Evolutionary conservation across 2,113 vertebrate genomes (phyloP).

Genomic region (Copsychus sechellarum): DNA sequence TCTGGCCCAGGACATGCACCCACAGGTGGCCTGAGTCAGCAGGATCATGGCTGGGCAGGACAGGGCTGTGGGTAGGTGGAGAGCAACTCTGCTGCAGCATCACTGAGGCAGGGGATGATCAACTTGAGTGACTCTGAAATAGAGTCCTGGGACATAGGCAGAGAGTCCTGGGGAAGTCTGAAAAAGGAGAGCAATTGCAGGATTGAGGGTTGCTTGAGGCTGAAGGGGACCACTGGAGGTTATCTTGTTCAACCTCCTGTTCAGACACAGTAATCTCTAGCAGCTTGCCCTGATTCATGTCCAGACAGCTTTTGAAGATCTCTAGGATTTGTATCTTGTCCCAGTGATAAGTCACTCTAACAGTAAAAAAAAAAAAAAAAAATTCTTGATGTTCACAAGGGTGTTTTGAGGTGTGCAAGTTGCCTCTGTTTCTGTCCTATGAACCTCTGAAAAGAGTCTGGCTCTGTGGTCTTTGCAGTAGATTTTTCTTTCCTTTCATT

Average conservation of each 20-base stretch:
- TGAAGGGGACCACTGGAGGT: background rate
- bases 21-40: fast-evolving
- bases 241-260: background rate
- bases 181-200: background rate
- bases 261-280: background rate
- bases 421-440: background rate
- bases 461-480: background rate
- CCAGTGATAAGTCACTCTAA: background rate
- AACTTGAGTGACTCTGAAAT: background rate
- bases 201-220: background rate
- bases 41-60: no score
- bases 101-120: background rate
- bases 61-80: background rate
- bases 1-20: fast-evolving
- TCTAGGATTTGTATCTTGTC: background rate
- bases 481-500: background rate
- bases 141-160: background rate
- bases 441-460: background rate
- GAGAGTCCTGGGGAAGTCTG: background rate
- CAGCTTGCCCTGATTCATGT: background rate
- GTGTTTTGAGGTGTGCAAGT: background rate
- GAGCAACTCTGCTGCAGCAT: fast-evolving
- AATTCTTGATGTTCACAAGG: background rate
- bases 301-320: background rate
- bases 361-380: background rate